These are phyloP conservation scores for Ceryle rudis DNA, from an alignment of 2,797 vertebrate genomes.

Conservation along the genomic window DNA sequence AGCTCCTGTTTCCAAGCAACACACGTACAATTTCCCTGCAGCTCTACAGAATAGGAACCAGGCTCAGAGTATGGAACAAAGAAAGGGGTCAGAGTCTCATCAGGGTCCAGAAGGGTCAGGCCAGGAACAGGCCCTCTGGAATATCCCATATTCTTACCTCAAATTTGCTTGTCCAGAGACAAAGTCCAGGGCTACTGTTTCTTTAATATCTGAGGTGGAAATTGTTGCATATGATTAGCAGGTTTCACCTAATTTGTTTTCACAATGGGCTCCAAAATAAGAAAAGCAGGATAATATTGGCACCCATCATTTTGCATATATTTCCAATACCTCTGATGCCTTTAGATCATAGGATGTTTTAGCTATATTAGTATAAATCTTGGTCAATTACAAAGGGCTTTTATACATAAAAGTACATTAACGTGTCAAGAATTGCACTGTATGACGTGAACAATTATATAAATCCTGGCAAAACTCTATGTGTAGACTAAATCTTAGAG, in stretches of 20 bases:
- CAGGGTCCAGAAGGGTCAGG: background rate
- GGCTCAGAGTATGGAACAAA: background rate
- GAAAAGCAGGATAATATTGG: background rate
- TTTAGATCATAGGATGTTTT: background rate
- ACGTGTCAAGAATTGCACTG: background rate
- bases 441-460: background rate
- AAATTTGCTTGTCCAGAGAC: background rate
- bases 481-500: background rate
- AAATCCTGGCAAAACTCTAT: background rate
- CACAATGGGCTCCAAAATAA: background rate
- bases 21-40: background rate
- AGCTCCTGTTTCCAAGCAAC: background rate
- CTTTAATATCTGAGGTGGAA: background rate
- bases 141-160: background rate
- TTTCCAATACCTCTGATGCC: background rate
- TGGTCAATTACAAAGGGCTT: background rate
- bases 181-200: background rate
- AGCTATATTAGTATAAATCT: background rate
- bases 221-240: background rate
- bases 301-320: background rate
- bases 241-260: background rate
- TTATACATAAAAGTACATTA: background rate
- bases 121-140: background rate
- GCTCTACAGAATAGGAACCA: background rate
- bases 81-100: background rate